A percentile compares a stretch with the other conserved stretches of the same genome.
phyloP scores from a whole-genome alignment of 2,113 vertebrate genomes.

The Parus major region DNA sequence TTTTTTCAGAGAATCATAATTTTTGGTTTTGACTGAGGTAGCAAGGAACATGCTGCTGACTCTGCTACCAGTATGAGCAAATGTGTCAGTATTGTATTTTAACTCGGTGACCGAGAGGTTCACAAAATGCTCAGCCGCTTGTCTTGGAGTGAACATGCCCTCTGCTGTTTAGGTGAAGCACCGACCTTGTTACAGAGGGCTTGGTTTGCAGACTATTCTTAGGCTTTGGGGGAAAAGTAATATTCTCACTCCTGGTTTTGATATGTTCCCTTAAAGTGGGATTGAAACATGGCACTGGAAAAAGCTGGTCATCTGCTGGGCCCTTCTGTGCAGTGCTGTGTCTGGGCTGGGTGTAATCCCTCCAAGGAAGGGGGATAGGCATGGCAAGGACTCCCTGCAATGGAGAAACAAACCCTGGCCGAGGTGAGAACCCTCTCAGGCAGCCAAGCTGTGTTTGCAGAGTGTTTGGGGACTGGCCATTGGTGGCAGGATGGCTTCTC shows the following conservation, averaged over 20 bases:
- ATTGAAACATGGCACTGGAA: neutral
- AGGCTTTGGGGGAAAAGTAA: neutral
- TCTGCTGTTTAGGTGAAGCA: conserved; percentile 63
- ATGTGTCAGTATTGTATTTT: neutral
- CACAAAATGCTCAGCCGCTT: neutral
- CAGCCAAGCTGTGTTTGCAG: rapidly evolving
- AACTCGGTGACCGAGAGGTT: neutral
- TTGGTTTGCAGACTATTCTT: neutral
- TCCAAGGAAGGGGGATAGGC: neutral
- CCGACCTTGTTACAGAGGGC: neutral
- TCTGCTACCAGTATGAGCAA: neutral
- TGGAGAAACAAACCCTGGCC: neutral
- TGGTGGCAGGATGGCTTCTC: neutral
- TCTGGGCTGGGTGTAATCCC: neutral
- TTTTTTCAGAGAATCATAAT: neutral
- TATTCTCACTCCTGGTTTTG: neutral
- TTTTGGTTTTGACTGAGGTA: neutral
- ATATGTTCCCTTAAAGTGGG: neutral
- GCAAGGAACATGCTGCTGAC: neutral
- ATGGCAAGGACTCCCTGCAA: neutral
- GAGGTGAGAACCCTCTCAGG: neutral
- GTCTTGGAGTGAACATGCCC: conserved; percentile 48
- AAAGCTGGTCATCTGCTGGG: neutral
- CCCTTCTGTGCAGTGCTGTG: neutral
- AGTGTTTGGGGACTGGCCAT: rapidly evolving